Evolutionary conservation across 2,888 invertebrate species (phyloP).

Genomic region (Temnothorax rugatulus): DNA sequence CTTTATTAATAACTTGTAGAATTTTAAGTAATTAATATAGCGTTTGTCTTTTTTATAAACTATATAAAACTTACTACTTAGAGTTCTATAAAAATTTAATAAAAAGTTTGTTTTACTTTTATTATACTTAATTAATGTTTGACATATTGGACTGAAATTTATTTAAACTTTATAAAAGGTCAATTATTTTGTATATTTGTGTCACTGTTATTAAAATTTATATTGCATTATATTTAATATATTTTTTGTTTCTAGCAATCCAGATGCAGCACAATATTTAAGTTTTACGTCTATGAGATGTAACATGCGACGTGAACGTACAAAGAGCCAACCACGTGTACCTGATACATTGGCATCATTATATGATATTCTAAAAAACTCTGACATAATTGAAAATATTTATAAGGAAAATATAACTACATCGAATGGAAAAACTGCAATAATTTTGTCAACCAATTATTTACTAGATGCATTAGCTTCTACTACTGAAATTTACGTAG

Average conservation of each 20-base stretch:
- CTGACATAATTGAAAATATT: not conserved
- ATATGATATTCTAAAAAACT: constrained; percentile 8
- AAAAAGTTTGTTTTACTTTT: no score
- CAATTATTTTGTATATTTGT: no score
- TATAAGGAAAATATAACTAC: no score
- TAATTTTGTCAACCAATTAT: constrained; percentile 14
- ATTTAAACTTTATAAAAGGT: no score
- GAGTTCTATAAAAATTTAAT: no score
- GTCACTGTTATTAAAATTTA: no score
- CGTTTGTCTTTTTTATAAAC: no score
- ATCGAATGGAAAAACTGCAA: constrained; percentile 24
- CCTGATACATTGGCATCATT: constrained; percentile 29
- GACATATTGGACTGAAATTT: no score
- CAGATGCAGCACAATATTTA: constrained; percentile 35
- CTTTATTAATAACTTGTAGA: no score
- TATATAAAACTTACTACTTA: no score
- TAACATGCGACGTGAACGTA: constrained; percentile 32
- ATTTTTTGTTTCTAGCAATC: constrained; percentile 22
- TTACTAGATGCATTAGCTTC: constrained; percentile 15
- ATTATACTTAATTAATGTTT: no score
- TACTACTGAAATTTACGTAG: constrained; percentile 22
- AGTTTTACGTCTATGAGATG: constrained; percentile 38
- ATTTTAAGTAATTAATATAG: no score
- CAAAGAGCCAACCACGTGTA: not conserved
- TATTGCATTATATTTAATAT: constrained; percentile 3